Evolutionary conservation across 2,797 vertebrate genomes (phyloP).

Genomic region (Antrozous pallidus): DNA sequence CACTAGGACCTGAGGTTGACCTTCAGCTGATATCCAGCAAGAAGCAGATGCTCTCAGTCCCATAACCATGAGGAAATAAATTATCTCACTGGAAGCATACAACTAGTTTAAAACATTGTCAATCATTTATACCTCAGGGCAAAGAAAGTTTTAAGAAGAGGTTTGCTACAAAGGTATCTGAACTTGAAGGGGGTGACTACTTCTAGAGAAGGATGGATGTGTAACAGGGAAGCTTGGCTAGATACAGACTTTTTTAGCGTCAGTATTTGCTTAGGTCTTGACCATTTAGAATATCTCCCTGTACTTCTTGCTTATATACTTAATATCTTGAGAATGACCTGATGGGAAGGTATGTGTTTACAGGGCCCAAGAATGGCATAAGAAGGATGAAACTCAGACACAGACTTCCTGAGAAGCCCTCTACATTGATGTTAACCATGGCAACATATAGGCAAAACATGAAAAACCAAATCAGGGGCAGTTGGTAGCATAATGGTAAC

Average conservation of each 20-base stretch:
- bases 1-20: background rate
- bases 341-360: background rate
- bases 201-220: background rate
- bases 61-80: background rate
- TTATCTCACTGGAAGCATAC: background rate
- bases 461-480: constrained; percentile 42
- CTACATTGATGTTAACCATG: background rate
- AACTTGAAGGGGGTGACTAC: background rate
- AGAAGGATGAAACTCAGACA: background rate
- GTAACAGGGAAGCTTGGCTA: background rate
- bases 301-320: background rate
- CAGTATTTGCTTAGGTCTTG: background rate
- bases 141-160: background rate
- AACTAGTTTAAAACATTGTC: background rate
- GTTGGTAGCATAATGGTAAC: background rate
- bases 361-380: background rate
- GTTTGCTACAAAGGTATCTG: background rate
- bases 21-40: background rate
- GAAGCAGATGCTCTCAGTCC: background rate
- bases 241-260: background rate
- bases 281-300: background rate
- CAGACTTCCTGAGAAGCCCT: background rate
- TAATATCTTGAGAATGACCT: background rate
- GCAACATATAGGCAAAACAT: constrained; percentile 29
- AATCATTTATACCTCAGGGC: background rate